phyloP scores from a whole-genome alignment of 2,113 vertebrate species.

The Motacilla tschutschensis region DNA sequence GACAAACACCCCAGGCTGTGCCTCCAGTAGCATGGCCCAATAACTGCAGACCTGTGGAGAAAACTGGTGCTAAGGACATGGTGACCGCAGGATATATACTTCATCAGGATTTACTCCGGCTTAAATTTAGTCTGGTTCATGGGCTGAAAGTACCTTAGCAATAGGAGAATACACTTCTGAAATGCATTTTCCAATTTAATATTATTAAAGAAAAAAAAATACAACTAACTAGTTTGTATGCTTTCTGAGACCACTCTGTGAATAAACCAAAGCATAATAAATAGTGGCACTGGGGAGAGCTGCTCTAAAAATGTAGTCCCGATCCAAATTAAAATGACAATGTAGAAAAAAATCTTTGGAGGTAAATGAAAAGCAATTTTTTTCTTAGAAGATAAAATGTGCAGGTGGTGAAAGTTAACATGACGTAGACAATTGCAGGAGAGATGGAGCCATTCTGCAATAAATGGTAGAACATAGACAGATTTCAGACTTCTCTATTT shows the following conservation, averaged over 20 bases:
- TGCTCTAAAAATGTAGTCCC: neutral
- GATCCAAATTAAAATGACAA: neutral
- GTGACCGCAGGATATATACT: fast-evolving
- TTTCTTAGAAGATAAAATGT: neutral
- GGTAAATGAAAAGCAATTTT: neutral
- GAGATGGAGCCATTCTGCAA: neutral
- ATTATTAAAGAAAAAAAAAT: neutral
- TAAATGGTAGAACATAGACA: neutral
- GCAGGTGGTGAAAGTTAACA: neutral
- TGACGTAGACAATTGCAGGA: neutral
- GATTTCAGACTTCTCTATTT: neutral
- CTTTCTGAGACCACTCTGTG: neutral
- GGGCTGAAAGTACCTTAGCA: neutral
- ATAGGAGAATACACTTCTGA: neutral
- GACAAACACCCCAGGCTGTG: neutral
- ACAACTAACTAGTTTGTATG: neutral
- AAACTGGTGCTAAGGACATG: neutral
- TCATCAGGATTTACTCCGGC: neutral
- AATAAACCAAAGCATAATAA: neutral
- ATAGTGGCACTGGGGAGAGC: neutral
- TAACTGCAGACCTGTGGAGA: neutral
- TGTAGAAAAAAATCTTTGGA: neutral
- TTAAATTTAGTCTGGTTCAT: neutral
- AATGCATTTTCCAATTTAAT: neutral
- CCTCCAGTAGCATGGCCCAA: neutral